Evolutionary conservation across 1,140 invertebrate species (phyloP), one percentile per base, ranked within the genome.

Genomic region (Aradophagus sp.): DNA sequence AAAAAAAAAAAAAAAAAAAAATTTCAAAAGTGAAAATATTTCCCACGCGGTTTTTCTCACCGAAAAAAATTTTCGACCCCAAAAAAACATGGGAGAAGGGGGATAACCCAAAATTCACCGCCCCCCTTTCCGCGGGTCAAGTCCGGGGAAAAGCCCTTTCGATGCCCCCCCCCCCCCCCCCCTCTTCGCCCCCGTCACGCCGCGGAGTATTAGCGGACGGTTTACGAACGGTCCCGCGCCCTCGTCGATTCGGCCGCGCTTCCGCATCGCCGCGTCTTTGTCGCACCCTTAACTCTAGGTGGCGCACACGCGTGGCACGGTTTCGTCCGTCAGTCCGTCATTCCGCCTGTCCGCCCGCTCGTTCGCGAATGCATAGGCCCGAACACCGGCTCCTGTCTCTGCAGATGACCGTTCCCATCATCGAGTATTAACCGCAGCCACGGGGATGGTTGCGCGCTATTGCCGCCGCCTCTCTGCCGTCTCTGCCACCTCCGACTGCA

Each of bases 341-440:
- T 71, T 77, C 74, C 61, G 45, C 55, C 74, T 58, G 45, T 59
- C 35, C 35, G 41, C 35, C 20, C 36, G 36, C 27, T 53, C 41
- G 59, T 48, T 39, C 78, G 73, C 77, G 79, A 81, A 82, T 81
- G 78, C 76, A 80, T 75, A 78, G 76, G 71, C 76, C 73, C 41
- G 53, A 59, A 53, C 55, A 53, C 53, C 35, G 41, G 75, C 75
- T 83, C 73, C 80, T 85, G 81, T 85, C 82, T 85, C 84, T 86
- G 84, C 84, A 86, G 82, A 86, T 86, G 84, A 86, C 84, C 82
- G 84, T 85, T 86, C 84, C 82, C 83, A 86, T 85, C 84, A 86
- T 86, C 82, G 84, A 86, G 83, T 86, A 86, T 86, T 86, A 86
- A 86, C 84, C 84, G 81, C 84, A 86, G 81, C 66, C 79, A 72